phyloP scores from a whole-genome alignment of 2,888 invertebrate genomes.

The Sphinx pinastri region DNA sequence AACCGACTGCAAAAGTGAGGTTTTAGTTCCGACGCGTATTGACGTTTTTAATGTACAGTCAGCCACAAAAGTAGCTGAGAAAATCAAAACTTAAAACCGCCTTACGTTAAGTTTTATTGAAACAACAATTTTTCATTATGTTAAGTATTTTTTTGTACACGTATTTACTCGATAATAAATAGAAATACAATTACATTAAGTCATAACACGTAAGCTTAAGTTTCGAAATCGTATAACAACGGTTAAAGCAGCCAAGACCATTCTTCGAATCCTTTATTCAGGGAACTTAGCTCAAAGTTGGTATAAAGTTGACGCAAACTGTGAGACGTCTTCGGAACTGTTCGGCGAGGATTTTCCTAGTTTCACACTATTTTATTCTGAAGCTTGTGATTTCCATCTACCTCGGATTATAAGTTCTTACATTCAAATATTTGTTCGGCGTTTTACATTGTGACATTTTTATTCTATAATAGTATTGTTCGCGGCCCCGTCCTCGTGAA shows the following conservation, averaged over 20 bases:
- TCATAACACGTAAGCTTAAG: constrained; percentile 1
- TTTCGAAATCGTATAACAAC: neutral
- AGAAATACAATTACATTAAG: neutral
- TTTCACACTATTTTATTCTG: constrained; percentile 6
- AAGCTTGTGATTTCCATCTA: neutral
- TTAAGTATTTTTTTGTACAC: too few relatives aligned
- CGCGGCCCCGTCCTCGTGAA: too few relatives aligned
- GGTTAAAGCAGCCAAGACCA: neutral
- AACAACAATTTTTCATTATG: too few relatives aligned
- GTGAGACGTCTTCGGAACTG: neutral
- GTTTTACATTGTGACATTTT: too few relatives aligned
- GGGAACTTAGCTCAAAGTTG: constrained; percentile 1
- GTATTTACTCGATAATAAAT: neutral
- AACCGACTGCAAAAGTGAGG: neutral
- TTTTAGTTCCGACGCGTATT: neutral
- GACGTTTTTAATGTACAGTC: too few relatives aligned
- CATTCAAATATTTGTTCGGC: too few relatives aligned
- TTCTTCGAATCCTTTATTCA: constrained; percentile 15
- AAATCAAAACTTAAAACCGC: too few relatives aligned
- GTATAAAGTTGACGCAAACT: constrained; percentile 9
- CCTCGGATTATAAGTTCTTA: too few relatives aligned
- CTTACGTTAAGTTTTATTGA: too few relatives aligned
- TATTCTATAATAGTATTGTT: too few relatives aligned
- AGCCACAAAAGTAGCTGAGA: too few relatives aligned
- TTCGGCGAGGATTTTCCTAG: constrained; percentile 1